phyloP scores from a whole-genome alignment of 2,888 invertebrate species.

The Limnephilus rhombicus region DNA sequence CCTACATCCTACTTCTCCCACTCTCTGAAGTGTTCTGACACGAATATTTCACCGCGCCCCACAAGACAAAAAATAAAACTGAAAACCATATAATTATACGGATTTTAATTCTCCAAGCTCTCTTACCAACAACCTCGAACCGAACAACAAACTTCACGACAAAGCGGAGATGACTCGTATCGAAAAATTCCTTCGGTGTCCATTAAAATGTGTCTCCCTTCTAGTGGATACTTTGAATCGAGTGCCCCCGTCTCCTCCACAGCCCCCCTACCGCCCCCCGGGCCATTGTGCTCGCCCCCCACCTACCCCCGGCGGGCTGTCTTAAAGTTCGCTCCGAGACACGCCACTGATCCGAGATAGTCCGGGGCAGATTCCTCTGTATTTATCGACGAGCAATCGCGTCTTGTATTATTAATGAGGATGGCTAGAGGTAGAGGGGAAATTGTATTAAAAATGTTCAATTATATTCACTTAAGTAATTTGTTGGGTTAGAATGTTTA shows the following conservation, averaged over 20 bases:
- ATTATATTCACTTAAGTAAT: no score
- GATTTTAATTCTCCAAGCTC: not conserved
- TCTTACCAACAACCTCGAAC: not conserved
- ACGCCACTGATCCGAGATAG: slow-evolving; percentile 28
- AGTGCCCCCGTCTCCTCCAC: not conserved
- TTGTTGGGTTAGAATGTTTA: no score
- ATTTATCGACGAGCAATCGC: slow-evolving; percentile 43
- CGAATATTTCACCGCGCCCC: not conserved
- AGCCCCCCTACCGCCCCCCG: not conserved
- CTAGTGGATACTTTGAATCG: slow-evolving; percentile 7
- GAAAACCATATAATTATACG: not conserved
- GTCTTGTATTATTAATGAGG: slow-evolving; percentile 33
- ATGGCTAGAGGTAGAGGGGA: not conserved
- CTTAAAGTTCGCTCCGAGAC: not conserved
- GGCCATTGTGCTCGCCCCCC: not conserved
- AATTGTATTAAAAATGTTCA: not conserved
- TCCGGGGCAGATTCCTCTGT: slow-evolving; percentile 11
- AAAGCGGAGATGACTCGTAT: slow-evolving; percentile 30
- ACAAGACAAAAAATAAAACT: not conserved
- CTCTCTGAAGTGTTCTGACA: not conserved
- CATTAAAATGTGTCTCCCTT: slow-evolving; percentile 32
- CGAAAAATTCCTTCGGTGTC: slow-evolving; percentile 16
- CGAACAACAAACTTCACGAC: not conserved
- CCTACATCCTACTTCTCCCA: no score
- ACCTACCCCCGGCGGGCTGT: not conserved